phyloP scores from a whole-genome alignment of 2,888 invertebrate species.

The Galerucella pusilla region DNA sequence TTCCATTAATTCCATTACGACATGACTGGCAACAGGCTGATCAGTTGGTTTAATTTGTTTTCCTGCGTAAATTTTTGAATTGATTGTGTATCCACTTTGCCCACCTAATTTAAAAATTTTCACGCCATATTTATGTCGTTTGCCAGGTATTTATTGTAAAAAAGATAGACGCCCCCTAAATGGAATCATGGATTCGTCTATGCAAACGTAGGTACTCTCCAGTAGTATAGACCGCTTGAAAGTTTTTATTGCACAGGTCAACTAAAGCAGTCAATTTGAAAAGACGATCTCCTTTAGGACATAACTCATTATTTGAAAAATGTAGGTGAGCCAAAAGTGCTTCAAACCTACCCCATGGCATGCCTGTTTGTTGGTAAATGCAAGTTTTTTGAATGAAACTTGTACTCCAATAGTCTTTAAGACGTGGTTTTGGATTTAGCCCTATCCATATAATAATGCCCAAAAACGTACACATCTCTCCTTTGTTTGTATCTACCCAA shows the following conservation, averaged over 20 bases:
- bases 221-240: slow-evolving; percentile 20
- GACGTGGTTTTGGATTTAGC: slow-evolving; percentile 35
- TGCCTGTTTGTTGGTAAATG: slow-evolving; percentile 8
- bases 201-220: slow-evolving; percentile 41
- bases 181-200: slow-evolving; percentile 49
- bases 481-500: slow-evolving; percentile 30
- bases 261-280: neutral
- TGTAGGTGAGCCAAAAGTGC: neutral
- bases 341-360: neutral
- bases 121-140: slow-evolving; percentile 51
- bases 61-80: slow-evolving; percentile 38
- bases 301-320: neutral
- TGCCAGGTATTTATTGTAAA: slow-evolving; percentile 42
- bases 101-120: slow-evolving; percentile 37
- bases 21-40: slow-evolving; percentile 26
- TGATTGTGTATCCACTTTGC: slow-evolving; percentile 38
- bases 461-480: slow-evolving; percentile 42
- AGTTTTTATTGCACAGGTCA: slow-evolving; percentile 37
- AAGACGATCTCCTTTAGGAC: neutral
- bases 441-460: slow-evolving; percentile 45
- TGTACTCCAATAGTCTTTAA: slow-evolving; percentile 28
- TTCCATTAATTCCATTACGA: slow-evolving; percentile 48
- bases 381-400: slow-evolving; percentile 21
- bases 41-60: slow-evolving; percentile 15
- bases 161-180: slow-evolving; percentile 52